phyloP scores from a whole-genome alignment of 2,888 invertebrate species.

The Eupithecia tripunctaria region DNA sequence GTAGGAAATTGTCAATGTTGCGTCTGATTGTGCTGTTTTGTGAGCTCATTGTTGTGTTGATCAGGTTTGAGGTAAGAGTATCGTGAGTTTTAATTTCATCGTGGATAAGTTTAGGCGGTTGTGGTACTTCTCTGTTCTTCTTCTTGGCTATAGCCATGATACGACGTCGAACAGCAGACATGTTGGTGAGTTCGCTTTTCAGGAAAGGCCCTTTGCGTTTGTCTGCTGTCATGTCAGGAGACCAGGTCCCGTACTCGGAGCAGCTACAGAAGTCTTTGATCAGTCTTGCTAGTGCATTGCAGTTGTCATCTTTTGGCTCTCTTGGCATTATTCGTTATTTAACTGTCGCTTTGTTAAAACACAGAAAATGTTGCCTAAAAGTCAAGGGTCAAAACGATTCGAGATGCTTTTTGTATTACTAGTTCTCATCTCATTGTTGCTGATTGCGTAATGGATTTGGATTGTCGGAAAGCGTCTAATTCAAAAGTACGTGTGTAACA shows the following conservation, averaged over 20 bases:
- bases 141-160: slow-evolving; percentile 75
- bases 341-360: slow-evolving; percentile 73
- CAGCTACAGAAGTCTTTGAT: slow-evolving; percentile 82
- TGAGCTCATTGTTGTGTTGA: slow-evolving; percentile 73
- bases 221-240: slow-evolving; percentile 78
- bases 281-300: slow-evolving; percentile 76
- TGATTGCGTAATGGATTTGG: slow-evolving; percentile 57
- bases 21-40: slow-evolving; percentile 71
- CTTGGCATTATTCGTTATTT: slow-evolving; percentile 78
- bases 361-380: slow-evolving; percentile 69
- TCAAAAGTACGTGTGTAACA: slow-evolving; percentile 45
- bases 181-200: slow-evolving; percentile 78
- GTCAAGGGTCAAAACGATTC: slow-evolving; percentile 52
- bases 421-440: slow-evolving; percentile 56
- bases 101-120: slow-evolving; percentile 62
- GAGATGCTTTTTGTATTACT: slow-evolving; percentile 44
- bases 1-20: slow-evolving; percentile 75
- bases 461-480: slow-evolving; percentile 53
- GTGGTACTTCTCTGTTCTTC: slow-evolving; percentile 64
- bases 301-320: slow-evolving; percentile 70
- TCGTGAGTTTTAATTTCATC: slow-evolving; percentile 58
- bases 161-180: slow-evolving; percentile 77
- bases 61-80: slow-evolving; percentile 70
- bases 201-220: slow-evolving; percentile 72
- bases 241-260: slow-evolving; percentile 81